Evolutionary conservation across 2,797 vertebrate genomes (phyloP), one percentile per base, ranked within the genome.

Genomic region (Lophotriccus pileatus): DNA sequence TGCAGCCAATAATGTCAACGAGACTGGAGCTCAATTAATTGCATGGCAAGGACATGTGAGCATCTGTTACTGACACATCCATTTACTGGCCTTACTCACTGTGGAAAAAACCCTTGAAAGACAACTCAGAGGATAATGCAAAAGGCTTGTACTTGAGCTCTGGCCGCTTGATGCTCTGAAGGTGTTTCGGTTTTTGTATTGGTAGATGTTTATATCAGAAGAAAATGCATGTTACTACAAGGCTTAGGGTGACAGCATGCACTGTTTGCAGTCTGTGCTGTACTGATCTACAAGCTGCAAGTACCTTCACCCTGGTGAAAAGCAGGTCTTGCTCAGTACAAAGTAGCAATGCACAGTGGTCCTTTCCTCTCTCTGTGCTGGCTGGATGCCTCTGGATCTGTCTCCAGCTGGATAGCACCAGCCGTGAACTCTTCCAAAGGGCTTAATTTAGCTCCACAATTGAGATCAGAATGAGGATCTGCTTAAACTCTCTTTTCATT

Each of bases 361-460:
- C 25, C 76, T 84, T 62, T 47, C 41, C 34, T 14, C 50, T 14
- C 60, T 28, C 84, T 44, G 12, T 20, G 55, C 64, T 85, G 74
- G 55, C 87, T 73, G 84, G 30, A 5, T 47, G 87, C 82, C 52
- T 47, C 55, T 4, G 2, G 12, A 11, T 60, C 34, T 69, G 46
- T 47, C 72, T 89, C 75, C 93, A 95, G 11, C 56, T 78, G 76
- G 52, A 36, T 62, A 43, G 77, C 53, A 25, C 30, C 66, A 91
- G 72, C 17, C 66, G 17, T 2, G 6, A 84, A 44, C 76, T 68
- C 73, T 74, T 94, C 87, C 82, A 89, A 53, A 84, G 17, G 17
- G 60, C 69, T 91, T 91, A 77, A 85, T 72, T 94, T 93, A 91
- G 89, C 84, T 80, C 72, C 2, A 82, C 55, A 52, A 46, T 4